A percentile compares a stretch with the other conserved stretches of the same genome.
Conservation (phyloP, 2,113 vertebrate genomes). For the Terrapene triunguis region DNA sequence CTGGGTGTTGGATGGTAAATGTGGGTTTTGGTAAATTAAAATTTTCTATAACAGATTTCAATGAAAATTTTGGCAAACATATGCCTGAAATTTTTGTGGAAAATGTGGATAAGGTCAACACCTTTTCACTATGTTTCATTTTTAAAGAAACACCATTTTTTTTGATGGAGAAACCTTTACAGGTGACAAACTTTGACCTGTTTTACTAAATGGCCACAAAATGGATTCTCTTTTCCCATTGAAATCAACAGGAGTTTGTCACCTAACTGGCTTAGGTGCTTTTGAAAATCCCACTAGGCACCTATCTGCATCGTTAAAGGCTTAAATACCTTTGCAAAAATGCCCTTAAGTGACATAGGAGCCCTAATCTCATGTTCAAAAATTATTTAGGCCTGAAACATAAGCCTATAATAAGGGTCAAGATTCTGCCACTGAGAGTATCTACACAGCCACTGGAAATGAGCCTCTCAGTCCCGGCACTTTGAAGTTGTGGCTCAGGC, state of each 20-base stretch:
- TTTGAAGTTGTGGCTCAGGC: neutral
- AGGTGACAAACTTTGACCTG: neutral
- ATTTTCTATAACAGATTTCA: neutral
- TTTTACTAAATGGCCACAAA: neutral
- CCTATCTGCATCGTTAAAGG: neutral
- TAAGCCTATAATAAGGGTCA: neutral
- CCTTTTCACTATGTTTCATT: neutral
- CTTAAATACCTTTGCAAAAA: neutral
- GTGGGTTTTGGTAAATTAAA: neutral
- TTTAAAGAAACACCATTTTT: neutral
- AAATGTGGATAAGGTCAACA: neutral
- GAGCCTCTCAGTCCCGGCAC: neutral
- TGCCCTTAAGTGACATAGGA: neutral
- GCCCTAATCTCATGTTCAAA: neutral
- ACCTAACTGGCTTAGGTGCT: neutral
- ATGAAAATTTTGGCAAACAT: neutral
- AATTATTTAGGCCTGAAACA: neutral
- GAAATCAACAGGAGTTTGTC: neutral
- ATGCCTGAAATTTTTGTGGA: neutral
- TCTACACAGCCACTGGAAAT: neutral
- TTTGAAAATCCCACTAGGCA: neutral
- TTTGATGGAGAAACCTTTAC: neutral
- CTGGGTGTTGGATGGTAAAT: neutral
- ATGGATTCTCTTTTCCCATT: neutral
- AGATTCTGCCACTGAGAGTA: neutral